phyloP scores from a whole-genome alignment of 1,140 invertebrate genomes.

The Prorops nasuta region DNA sequence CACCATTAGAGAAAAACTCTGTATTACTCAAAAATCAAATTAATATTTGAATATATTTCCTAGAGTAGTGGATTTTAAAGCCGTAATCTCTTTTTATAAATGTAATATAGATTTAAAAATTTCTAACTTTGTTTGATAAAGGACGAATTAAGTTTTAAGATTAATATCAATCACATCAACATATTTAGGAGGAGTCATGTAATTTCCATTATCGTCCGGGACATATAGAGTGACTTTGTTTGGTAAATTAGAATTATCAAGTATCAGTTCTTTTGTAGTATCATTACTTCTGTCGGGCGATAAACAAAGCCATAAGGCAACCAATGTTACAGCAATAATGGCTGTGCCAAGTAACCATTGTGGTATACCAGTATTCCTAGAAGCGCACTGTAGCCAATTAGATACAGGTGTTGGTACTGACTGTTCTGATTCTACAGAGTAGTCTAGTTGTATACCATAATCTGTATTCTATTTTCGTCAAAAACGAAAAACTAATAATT shows the following conservation, averaged over 20 bases:
- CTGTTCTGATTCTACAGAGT: conserved; percentile 37
- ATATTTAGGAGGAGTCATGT: conserved; percentile 38
- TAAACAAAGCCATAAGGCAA: conserved; percentile 58
- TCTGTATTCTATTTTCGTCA: conserved; percentile 30
- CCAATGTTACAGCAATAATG: conserved; percentile 51
- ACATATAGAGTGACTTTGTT: conserved; percentile 28
- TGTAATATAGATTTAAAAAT: no score
- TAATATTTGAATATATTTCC: no score
- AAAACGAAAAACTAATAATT: conserved; percentile 6
- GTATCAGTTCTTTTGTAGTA: conserved; percentile 11
- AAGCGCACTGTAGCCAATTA: conserved; percentile 59
- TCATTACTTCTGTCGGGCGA: conserved; percentile 33
- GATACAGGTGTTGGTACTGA: conserved; percentile 27
- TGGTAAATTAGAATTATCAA: conserved; percentile 21
- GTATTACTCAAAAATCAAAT: no score
- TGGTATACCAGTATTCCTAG: conserved; percentile 57
- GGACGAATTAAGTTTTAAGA: conserved; percentile 9
- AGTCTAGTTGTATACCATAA: conserved; percentile 39
- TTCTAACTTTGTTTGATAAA: no score
- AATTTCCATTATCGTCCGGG: conserved; percentile 31
- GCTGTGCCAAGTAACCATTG: conserved; percentile 53
- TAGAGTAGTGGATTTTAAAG: no score
- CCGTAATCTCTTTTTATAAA: no score
- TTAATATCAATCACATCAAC: conserved; percentile 14
- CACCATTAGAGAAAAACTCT: no score